Evolutionary conservation across 2,888 invertebrate species (phyloP).

Genomic region (Lithosia quadra): DNA sequence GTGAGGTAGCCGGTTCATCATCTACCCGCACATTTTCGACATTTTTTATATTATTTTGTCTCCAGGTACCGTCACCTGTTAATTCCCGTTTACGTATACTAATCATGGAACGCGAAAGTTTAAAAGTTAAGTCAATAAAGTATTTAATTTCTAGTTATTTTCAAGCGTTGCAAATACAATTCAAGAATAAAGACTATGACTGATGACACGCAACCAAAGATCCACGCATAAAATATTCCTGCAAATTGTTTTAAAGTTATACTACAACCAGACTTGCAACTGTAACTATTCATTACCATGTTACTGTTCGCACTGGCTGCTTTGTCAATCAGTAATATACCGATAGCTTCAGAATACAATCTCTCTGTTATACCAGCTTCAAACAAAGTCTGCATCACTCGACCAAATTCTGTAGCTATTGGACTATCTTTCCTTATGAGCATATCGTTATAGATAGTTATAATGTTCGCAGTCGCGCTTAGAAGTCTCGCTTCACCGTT

Average conservation of each 20-base stretch:
- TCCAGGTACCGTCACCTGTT: too few species aligned
- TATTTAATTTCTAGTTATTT: neutral
- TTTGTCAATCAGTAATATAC: constrained; percentile 62
- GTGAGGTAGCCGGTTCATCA: too few species aligned
- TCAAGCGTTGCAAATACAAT: constrained; percentile 18
- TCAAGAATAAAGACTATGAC: constrained; percentile 63
- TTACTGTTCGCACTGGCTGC: constrained; percentile 62
- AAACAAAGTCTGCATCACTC: constrained; percentile 58
- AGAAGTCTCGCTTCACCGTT: constrained; percentile 70
- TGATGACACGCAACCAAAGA: constrained; percentile 65
- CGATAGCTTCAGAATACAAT: constrained; percentile 67
- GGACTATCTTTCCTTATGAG: constrained; percentile 61
- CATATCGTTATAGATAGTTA: constrained; percentile 74
- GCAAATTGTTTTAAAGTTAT: constrained; percentile 66
- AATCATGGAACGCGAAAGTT: too few species aligned
- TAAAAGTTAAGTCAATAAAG: neutral
- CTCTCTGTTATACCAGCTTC: constrained; percentile 72
- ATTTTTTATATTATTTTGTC: too few species aligned
- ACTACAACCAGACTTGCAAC: constrained; percentile 69
- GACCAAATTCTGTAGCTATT: constrained; percentile 57
- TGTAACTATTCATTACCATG: constrained; percentile 67
- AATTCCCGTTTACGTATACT: too few species aligned
- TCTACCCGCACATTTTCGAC: too few species aligned
- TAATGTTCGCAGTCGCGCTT: constrained; percentile 59
- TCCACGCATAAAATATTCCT: constrained; percentile 70